Evolutionary conservation across 2,888 invertebrate genomes (phyloP).

Genomic region (Idaea straminata): DNA sequence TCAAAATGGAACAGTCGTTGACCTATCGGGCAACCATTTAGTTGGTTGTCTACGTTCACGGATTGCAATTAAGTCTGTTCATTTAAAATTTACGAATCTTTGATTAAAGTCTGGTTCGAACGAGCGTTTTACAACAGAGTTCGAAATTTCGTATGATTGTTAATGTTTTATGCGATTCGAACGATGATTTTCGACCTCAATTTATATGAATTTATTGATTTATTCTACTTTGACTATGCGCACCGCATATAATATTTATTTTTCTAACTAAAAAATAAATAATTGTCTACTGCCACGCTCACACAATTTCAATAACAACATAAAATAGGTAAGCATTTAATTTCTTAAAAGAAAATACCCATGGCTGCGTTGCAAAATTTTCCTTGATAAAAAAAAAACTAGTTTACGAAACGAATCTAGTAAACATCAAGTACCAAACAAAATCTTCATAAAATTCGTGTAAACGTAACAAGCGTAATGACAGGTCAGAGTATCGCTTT

Average conservation of each 20-base stretch:
- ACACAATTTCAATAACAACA: too few species aligned
- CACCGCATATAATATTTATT: too few species aligned
- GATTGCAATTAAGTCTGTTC: conserved; percentile 10
- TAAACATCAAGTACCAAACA: too few species aligned
- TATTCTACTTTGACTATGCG: too few species aligned
- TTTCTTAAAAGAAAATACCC: too few species aligned
- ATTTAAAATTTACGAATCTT: conserved; percentile 11
- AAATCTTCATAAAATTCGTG: too few species aligned
- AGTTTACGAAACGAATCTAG: too few species aligned
- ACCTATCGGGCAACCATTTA: background rate
- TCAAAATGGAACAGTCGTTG: background rate
- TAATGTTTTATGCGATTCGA: background rate
- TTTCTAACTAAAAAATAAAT: too few species aligned
- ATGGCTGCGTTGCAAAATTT: too few species aligned
- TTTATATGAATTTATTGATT: background rate
- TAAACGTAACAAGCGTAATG: background rate
- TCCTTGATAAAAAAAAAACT: too few species aligned
- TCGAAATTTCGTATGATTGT: background rate
- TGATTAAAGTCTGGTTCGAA: conserved; percentile 3
- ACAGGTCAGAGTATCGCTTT: background rate
- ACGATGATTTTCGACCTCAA: conserved; percentile 1
- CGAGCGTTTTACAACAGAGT: conserved; percentile 7
- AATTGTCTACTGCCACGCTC: too few species aligned
- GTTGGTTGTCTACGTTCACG: background rate
- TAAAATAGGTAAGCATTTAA: too few species aligned